Percentiles rank a stretch among this genome's conserved stretches.
Evolutionary conservation across 1,140 invertebrate genomes (phyloP).

Genomic region (Drosophila punjabiensis): DNA sequence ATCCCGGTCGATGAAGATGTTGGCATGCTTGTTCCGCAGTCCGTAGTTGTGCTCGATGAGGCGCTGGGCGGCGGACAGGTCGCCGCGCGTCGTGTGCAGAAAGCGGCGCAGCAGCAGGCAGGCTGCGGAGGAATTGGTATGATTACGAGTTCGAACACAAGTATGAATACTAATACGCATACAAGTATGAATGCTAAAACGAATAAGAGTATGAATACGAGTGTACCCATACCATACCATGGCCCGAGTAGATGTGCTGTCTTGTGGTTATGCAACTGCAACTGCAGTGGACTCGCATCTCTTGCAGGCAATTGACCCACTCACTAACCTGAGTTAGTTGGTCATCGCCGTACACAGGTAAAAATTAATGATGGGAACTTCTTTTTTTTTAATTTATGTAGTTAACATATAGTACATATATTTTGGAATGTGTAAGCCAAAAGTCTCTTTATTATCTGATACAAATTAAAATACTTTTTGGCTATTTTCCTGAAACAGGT

Average conservation of each 20-base stretch:
- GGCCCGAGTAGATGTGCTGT: constrained; percentile 1
- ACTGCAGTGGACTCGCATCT: constrained; percentile 19
- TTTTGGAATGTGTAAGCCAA: too few relatives aligned
- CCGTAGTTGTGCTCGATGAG: constrained; percentile 89
- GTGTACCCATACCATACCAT: neutral
- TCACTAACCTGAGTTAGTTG: constrained; percentile 10
- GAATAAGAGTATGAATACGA: neutral
- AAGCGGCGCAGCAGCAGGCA: constrained; percentile 69
- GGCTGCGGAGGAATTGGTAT: constrained; percentile 36
- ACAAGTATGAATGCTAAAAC: neutral
- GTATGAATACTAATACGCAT: neutral
- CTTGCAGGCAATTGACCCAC: constrained; percentile 15
- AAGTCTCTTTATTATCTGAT: too few relatives aligned
- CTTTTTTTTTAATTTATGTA: too few relatives aligned
- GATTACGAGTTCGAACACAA: neutral
- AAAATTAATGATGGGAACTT: neutral
- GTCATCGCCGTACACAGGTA: neutral
- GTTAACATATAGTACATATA: too few relatives aligned
- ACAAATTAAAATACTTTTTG: neutral
- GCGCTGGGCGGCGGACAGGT: constrained; percentile 87
- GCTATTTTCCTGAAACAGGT: neutral
- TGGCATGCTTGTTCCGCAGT: constrained; percentile 87
- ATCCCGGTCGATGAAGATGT: constrained; percentile 89
- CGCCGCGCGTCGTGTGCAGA: constrained; percentile 86
- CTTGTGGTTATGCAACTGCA: constrained; percentile 47